Evolutionary conservation across 1,140 invertebrate species (phyloP).

Genomic region (Papilio helenus): DNA sequence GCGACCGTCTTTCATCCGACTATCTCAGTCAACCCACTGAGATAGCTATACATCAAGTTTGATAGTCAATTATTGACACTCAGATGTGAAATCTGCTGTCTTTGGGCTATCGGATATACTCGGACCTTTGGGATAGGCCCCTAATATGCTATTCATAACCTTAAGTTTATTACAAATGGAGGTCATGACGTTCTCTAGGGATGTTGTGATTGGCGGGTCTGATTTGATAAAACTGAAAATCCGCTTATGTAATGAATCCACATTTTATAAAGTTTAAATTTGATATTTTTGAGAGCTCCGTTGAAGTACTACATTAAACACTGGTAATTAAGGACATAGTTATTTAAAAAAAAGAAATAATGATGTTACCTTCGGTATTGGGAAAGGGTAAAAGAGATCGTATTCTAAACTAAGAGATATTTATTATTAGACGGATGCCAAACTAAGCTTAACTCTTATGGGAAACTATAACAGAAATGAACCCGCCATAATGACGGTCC

Average conservation of each 20-base stretch:
- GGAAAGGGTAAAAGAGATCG: constrained; percentile 7
- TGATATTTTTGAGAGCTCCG: background rate
- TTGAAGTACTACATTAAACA: background rate
- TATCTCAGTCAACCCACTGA: constrained; percentile 66
- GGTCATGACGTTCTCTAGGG: constrained; percentile 43
- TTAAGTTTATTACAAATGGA: constrained; percentile 48
- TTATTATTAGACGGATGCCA: constrained; percentile 68
- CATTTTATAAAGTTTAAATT: background rate
- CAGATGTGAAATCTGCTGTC: constrained; percentile 64
- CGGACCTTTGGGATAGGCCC: constrained; percentile 51
- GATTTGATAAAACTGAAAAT: constrained; percentile 44
- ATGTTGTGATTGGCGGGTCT: constrained; percentile 44
- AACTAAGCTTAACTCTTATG: constrained; percentile 66
- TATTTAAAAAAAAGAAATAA: background rate
- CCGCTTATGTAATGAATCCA: background rate
- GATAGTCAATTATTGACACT: constrained; percentile 80
- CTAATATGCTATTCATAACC: constrained; percentile 63
- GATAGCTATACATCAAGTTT: constrained; percentile 77
- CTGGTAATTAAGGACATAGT: background rate
- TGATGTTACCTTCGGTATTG: background rate
- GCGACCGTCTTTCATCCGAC: constrained; percentile 60
- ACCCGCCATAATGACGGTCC: constrained; percentile 67
- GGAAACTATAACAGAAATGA: constrained; percentile 62
- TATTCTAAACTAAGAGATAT: constrained; percentile 52
- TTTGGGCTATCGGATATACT: constrained; percentile 65